Percentiles rank a stretch among this genome's conserved stretches.
Evolutionary conservation across 2,113 vertebrate genomes (phyloP).

Genomic region (Merops nubicus): DNA sequence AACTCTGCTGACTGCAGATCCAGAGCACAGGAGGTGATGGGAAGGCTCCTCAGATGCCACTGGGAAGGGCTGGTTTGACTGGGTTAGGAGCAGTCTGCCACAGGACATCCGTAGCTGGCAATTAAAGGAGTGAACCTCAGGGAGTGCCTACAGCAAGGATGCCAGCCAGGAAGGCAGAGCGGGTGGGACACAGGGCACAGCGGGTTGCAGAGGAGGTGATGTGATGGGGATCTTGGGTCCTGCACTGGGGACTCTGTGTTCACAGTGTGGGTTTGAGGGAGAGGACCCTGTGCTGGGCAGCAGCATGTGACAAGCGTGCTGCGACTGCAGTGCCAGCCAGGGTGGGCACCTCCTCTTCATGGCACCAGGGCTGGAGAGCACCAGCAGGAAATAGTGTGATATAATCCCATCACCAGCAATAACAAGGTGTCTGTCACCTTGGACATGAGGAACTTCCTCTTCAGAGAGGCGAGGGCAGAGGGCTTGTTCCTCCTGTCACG

Average conservation of each 20-base stretch:
- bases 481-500: not conserved
- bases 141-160: not conserved
- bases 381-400: fast-evolving
- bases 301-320: not conserved
- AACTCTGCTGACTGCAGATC: not conserved
- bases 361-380: not conserved
- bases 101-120: not conserved
- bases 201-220: not conserved
- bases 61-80: not conserved
- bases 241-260: not conserved
- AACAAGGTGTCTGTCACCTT: not conserved
- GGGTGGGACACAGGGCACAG: not conserved
- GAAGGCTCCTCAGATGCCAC: not conserved
- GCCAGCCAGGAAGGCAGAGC: not conserved
- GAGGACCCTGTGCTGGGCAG: not conserved
- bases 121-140: not conserved
- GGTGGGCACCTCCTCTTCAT: not conserved
- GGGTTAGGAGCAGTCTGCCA: not conserved
- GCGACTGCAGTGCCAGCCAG: not conserved
- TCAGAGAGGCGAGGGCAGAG: not conserved
- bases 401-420: not conserved
- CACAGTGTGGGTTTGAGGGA: not conserved
- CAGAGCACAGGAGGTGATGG: not conserved
- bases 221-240: not conserved
- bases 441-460: not conserved